A percentile compares a stretch with the other conserved stretches of the same genome.
Evolutionary conservation across 2,888 invertebrate genomes (phyloP).

Genomic region (Entomobrya proxima): DNA sequence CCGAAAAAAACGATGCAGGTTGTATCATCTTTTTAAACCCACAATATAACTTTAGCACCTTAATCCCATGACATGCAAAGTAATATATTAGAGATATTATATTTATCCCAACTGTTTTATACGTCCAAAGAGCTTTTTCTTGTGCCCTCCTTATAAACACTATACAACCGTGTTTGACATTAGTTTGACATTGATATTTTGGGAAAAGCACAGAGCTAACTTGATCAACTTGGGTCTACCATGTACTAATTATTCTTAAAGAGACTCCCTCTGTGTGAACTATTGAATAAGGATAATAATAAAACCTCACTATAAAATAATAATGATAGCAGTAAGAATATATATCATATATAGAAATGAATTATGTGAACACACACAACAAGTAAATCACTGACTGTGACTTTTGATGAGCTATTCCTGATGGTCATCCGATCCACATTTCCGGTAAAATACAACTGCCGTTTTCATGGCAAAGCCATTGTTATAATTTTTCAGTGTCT

Average conservation of each 20-base stretch:
- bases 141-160: constrained; percentile 57
- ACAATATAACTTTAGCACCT: too few species aligned
- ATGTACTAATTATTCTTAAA: constrained; percentile 1
- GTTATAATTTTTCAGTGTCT: background rate
- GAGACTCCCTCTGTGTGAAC: background rate
- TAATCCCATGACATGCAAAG: too few species aligned
- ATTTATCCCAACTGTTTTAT: constrained; percentile 26
- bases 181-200: constrained; percentile 44
- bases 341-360: background rate
- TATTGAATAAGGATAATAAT: constrained; percentile 1
- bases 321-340: constrained; percentile 43
- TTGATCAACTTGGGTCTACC: constrained; percentile 16
- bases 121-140: constrained; percentile 64
- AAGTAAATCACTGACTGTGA: constrained; percentile 61
- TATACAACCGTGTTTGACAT: constrained; percentile 44
- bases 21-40: too few species aligned
- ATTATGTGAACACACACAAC: constrained; percentile 43
- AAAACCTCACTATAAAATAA: constrained; percentile 11
- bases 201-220: background rate
- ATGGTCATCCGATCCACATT: constrained; percentile 58
- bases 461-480: background rate
- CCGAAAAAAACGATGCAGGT: too few species aligned
- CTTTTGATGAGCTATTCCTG: constrained; percentile 58
- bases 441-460: background rate
- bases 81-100: too few species aligned